A percentile compares a stretch with the other conserved stretches of the same genome.
These are phyloP conservation scores for Fratercula arctica DNA, from an alignment of 2,797 vertebrate species.

Conservation along the genomic window DNA sequence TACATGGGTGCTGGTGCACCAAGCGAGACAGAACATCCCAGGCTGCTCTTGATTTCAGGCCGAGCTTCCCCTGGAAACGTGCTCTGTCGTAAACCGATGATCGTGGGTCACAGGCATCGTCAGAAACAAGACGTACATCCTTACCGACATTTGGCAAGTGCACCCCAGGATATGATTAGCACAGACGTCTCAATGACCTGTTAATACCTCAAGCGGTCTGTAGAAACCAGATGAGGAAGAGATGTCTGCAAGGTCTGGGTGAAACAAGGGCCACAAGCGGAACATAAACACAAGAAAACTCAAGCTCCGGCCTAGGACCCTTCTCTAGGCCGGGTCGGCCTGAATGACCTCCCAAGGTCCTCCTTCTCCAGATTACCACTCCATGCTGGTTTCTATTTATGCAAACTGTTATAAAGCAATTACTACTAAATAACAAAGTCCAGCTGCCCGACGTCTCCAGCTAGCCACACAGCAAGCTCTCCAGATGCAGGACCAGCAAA, in stretches of 20 bases:
- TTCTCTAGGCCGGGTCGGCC: background rate
- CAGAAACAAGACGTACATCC: background rate
- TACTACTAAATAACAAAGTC: background rate
- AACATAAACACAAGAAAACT: background rate
- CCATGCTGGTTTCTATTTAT: background rate
- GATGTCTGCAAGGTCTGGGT: background rate
- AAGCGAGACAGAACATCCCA: background rate
- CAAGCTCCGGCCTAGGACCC: background rate
- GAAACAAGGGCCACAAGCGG: background rate
- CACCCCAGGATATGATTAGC: background rate
- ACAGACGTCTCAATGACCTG: background rate
- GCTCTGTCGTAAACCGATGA: background rate
- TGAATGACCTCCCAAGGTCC: background rate
- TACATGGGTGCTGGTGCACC: background rate
- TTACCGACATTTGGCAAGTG: background rate
- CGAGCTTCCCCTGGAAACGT: background rate
- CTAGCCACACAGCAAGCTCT: background rate
- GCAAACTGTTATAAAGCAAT: background rate
- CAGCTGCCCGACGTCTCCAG: background rate
- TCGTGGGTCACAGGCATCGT: background rate
- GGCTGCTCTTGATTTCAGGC: background rate
- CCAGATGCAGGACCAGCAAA: background rate
- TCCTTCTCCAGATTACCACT: background rate
- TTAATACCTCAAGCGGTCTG: background rate
- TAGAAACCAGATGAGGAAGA: background rate